Base-by-base conservation (phyloP, 2,888 invertebrate species). In the Eulithis testata region DNA sequence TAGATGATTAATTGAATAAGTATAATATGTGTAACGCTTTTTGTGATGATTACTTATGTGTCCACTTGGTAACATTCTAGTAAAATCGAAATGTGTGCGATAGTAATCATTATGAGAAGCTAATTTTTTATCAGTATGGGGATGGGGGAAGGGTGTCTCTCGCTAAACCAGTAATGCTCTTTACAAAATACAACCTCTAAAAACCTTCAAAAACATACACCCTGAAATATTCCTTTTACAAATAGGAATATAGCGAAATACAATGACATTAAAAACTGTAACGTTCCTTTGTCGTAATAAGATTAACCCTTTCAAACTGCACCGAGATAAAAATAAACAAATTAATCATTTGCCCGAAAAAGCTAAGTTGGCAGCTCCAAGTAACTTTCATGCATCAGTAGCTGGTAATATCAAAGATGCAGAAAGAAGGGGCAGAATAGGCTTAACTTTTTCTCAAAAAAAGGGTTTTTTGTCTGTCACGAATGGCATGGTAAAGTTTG, bases 361-460 rank as follows among this genome's bases (percentile, higher is more conserved):
- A 43, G 65, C 58, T 4, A 56, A 63, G 53, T 59, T 58, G 37
- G 55, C 7, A 50, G 53, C 50, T 58, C 14, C 45, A 66, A 60
- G 70, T 65, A 63, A 44, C 69, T 49, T 58, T 51, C 47, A 71
- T 59, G 75, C 73, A 61, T 60, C 73, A 75, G 59, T 72, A 57
- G 65, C 54, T 72, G 45, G 51, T 47, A 56, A 66, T 60, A n/a
- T 40, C 21, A 31, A 52, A 60, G 44, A 54, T 55, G 51, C 37
- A 54, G 47, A 40, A 51, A 68, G 55, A 70, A 70, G 57, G 69
- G 71, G 65, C 52, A 53, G 61, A 47, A 45, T 64, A 58, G 61
- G 47, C 62, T 63, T 65, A 67, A 63, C 71, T 78, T 78, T 77
- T 77, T 66, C 63, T 73, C 62, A 69, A 77, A 81, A 74, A 73